phyloP scores from a whole-genome alignment of 1,140 invertebrate species.

The Ceratitis capitata region DNA sequence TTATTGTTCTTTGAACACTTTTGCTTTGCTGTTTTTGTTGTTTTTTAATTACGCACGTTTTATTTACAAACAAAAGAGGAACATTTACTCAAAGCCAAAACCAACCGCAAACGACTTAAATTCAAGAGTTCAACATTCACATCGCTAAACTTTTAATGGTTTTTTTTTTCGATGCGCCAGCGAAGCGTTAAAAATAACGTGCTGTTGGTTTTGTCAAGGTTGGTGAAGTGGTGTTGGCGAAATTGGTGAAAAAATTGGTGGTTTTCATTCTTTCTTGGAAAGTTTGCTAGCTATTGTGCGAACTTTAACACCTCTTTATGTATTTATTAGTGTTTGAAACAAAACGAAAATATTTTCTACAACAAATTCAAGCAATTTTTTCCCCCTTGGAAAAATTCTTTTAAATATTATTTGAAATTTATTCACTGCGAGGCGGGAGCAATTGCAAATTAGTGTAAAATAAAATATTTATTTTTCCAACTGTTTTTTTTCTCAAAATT shows the following conservation, averaged over 20 bases:
- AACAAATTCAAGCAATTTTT: too few species aligned
- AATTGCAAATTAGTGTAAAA: too few species aligned
- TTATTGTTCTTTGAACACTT: neutral
- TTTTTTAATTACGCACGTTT: slow-evolving; percentile 28
- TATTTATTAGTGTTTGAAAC: too few species aligned
- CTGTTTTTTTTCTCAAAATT: too few species aligned
- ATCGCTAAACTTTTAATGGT: neutral
- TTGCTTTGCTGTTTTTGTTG: neutral
- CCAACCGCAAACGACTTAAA: neutral
- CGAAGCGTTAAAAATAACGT: neutral
- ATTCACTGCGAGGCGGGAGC: too few species aligned
- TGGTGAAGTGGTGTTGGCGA: neutral
- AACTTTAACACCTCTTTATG: neutral
- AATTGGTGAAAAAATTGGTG: neutral
- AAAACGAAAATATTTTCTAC: too few species aligned
- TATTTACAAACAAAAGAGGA: neutral
- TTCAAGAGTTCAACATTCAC: neutral
- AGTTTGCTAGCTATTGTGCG: neutral
- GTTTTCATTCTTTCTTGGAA: neutral
- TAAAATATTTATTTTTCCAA: too few species aligned
- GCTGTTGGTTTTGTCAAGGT: neutral
- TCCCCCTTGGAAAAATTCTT: too few species aligned
- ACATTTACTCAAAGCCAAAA: neutral
- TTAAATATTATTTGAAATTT: too few species aligned
- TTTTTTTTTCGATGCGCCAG: neutral